Conservation (phyloP, 2,113 vertebrate species). For the Chaetorhynchus papuensis region DNA sequence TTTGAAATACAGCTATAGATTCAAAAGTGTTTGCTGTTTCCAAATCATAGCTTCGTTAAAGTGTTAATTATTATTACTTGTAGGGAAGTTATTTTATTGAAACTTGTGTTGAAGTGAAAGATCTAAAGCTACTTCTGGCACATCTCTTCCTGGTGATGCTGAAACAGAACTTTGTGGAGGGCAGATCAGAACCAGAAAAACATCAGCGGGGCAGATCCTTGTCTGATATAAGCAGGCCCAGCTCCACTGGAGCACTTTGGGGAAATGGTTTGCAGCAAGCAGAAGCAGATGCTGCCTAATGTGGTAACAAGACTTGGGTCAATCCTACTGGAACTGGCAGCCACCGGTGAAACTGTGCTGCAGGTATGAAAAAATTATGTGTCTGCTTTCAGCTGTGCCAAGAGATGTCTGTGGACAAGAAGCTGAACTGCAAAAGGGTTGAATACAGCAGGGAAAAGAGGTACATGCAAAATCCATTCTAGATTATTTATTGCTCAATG, state of each 20-base stretch:
- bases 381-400: neutral
- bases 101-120: neutral
- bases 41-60: neutral
- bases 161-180: neutral
- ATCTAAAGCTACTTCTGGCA: accelerated
- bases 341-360: neutral
- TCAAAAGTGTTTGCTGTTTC: neutral
- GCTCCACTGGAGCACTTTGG: neutral
- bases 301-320: neutral
- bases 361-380: neutral
- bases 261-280: neutral
- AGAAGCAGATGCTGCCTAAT: neutral
- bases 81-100: neutral
- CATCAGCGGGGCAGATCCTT: neutral
- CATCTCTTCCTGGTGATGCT: neutral
- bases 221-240: neutral
- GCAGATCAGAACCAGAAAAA: neutral
- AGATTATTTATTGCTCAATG: neutral
- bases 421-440: neutral
- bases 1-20: neutral
- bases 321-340: neutral
- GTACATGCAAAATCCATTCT: neutral
- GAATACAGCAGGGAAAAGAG: neutral
- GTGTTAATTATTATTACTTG: neutral
- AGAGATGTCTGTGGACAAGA: neutral